Base-by-base conservation (phyloP, 2,797 vertebrate species). In the Myotis myotis region DNA sequence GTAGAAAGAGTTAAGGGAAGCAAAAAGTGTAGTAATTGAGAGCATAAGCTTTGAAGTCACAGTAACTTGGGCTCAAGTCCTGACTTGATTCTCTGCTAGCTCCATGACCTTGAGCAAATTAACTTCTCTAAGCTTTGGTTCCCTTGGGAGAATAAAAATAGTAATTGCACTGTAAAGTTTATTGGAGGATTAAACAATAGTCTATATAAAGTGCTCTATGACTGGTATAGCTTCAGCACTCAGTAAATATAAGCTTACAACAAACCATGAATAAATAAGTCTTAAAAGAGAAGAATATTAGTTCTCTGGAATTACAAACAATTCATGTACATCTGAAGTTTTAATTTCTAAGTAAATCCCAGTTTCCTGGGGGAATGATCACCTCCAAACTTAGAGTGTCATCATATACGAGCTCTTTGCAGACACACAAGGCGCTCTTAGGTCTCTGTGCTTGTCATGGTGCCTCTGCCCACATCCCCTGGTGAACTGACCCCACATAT, bases 131-230 rank as follows among this genome's bases (percentile, higher is more conserved):
- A 93, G 36, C 66, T 81, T 94, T 68, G 53, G 44, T 89, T 94
- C 83, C 81, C 85, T 74, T 82, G 44, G 62, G 62, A 64, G 79
- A 93, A 95, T 92, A 93, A 96, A 87, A 86, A 68, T 89, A 85
- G 87, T 79, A 79, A 93, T 89, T 60, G 47, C 49, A n/a, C 91
- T 51, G 22, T 74, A 64, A 83, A 81, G 10, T 72, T 89, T 86
- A 62, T 70, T 62, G 68, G 88, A 92, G 60, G 75, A 86, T 86
- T 95, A 92, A 88, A 81, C 51, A 89, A 20, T 64, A 68, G 85
- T 88, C 62, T 76, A 17, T 49, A 28, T 6, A 16, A 84, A 85
- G 72, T 47, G 15, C 79, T 75, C 74, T 92, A 6, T 60, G 91
- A 62, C 68, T 70, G 41, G 33, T 30, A 30, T 30, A 57, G 80